Evolutionary conservation across 2,888 invertebrate genomes (phyloP).

Genomic region (Lasioglossum calceatum): DNA sequence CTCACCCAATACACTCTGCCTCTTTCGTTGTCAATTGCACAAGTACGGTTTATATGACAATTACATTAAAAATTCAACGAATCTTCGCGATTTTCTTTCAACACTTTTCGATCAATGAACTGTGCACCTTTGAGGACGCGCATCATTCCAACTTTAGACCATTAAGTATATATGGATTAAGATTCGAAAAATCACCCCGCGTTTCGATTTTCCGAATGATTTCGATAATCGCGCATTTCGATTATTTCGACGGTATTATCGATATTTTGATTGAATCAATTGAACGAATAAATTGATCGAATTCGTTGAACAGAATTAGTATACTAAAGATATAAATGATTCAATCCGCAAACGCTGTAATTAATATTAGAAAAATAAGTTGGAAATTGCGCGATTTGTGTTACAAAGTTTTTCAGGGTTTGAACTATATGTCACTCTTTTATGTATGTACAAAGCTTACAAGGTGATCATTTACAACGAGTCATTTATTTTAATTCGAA

Average conservation of each 20-base stretch:
- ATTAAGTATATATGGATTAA: neutral
- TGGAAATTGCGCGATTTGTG: neutral
- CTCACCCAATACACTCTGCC: neutral
- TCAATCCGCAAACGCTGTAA: neutral
- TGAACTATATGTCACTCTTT: slow-evolving; percentile 25
- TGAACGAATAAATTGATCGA: too few relatives aligned
- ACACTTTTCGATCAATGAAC: neutral
- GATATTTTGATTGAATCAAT: neutral
- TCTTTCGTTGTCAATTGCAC: neutral
- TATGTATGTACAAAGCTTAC: slow-evolving; percentile 43
- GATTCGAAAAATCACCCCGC: too few relatives aligned
- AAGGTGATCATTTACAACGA: slow-evolving; percentile 8
- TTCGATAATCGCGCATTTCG: neutral
- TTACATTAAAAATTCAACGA: neutral
- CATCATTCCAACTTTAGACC: too few relatives aligned
- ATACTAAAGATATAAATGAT: neutral
- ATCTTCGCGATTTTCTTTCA: neutral
- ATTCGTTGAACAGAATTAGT: neutral
- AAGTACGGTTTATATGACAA: neutral
- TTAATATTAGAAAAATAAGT: neutral
- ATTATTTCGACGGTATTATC: neutral
- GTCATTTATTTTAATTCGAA: slow-evolving; percentile 4
- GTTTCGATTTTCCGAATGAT: neutral
- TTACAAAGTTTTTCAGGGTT: neutral
- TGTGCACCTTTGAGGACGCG: neutral